phyloP scores from a whole-genome alignment of 1,140 invertebrate species.

The Cheumatopsyche charites region DNA sequence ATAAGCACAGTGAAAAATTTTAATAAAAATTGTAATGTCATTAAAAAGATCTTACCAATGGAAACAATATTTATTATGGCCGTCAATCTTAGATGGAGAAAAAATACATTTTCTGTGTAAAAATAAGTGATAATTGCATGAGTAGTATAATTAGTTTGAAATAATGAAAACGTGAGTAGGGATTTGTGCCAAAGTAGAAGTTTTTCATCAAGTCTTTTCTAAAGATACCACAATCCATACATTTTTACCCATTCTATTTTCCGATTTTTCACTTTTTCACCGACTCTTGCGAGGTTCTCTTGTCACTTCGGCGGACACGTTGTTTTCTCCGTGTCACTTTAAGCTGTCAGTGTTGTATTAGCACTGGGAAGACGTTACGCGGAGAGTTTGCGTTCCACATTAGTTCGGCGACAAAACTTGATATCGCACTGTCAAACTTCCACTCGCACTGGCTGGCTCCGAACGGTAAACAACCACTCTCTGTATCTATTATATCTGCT shows the following conservation, averaged over 20 bases:
- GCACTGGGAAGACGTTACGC: slow-evolving; percentile 45
- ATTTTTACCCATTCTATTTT: neutral
- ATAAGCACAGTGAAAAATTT: no score
- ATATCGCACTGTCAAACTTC: slow-evolving; percentile 48
- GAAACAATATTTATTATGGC: no score
- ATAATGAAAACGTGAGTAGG: no score
- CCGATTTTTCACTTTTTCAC: neutral
- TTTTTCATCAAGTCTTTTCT: no score
- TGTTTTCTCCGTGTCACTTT: slow-evolving; percentile 48
- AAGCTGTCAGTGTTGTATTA: slow-evolving; percentile 48
- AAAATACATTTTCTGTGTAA: no score
- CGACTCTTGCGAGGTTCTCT: neutral
- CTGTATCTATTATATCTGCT: neutral
- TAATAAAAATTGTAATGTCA: no score
- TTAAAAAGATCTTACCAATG: no score
- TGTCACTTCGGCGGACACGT: slow-evolving; percentile 32
- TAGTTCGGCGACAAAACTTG: slow-evolving; percentile 46
- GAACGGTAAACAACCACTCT: slow-evolving; percentile 22
- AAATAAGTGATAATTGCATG: no score
- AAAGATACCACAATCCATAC: no score
- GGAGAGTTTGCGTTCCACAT: slow-evolving; percentile 46
- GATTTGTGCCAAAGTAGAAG: no score
- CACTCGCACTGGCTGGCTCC: neutral
- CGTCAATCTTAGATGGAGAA: no score
- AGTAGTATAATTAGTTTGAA: no score